These are phyloP conservation scores for Artibeus jamaicensis DNA, from an alignment of 2,797 vertebrate species.

Conservation along the genomic window DNA sequence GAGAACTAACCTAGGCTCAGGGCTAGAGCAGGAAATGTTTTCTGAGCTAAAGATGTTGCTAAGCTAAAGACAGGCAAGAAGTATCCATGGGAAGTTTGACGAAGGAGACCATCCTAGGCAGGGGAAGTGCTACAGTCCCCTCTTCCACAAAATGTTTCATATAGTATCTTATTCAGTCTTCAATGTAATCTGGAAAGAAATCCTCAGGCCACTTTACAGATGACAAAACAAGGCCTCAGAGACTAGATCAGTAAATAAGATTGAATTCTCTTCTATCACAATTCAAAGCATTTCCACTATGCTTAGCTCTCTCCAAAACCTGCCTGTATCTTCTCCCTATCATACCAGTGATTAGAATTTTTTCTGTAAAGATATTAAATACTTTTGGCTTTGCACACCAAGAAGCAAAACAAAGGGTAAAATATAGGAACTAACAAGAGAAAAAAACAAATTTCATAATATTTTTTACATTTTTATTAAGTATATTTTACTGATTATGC, in stretches of 20 bases:
- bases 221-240: background rate
- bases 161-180: background rate
- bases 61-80: background rate
- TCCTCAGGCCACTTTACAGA: no score
- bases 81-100: background rate
- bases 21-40: background rate
- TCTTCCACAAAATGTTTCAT: background rate
- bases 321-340: background rate
- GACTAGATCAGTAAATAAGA: background rate
- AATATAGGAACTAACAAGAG: background rate
- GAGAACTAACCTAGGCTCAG: background rate
- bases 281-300: background rate
- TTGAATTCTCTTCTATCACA: background rate
- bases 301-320: background rate
- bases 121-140: background rate
- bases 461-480: no score
- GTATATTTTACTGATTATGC: no score
- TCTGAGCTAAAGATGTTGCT: background rate
- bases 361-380: background rate
- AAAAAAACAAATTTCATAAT: background rate
- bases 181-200: background rate
- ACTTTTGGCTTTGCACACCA: no score
- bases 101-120: background rate
- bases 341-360: background rate
- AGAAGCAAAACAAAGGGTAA: no score